Percentiles rank a stretch among this genome's conserved stretches.
Evolutionary conservation across 2,888 invertebrate species (phyloP).

Genomic region (Melanophora roralis): DNA sequence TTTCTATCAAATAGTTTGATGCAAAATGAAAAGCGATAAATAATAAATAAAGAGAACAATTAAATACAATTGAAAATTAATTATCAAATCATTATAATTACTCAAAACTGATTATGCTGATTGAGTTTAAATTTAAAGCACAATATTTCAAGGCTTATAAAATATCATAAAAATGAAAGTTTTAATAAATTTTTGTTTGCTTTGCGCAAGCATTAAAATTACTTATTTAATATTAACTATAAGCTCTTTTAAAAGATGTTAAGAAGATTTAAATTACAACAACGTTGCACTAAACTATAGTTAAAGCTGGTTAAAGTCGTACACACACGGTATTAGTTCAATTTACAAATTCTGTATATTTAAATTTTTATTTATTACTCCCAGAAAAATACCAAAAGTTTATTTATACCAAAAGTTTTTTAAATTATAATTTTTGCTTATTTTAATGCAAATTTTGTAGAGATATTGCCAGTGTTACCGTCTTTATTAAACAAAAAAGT

Average conservation of each 20-base stretch:
- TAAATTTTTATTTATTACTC: no score
- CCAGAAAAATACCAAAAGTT: no score
- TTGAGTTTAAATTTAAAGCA: slow-evolving; percentile 48
- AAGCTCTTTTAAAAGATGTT: not conserved
- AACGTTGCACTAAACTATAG: no score
- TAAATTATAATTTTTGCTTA: no score
- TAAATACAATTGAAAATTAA: slow-evolving; percentile 45
- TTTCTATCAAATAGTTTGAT: not conserved
- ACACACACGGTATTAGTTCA: no score
- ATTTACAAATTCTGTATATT: no score
- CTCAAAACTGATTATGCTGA: slow-evolving; percentile 32
- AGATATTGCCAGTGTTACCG: no score
- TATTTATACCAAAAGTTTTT: no score
- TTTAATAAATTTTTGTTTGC: slow-evolving; percentile 8
- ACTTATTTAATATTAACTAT: no score
- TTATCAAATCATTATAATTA: slow-evolving; percentile 54
- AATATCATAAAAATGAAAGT: slow-evolving; percentile 45
- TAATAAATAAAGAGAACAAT: slow-evolving; percentile 4
- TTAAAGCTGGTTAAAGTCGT: no score
- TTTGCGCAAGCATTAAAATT: slow-evolving; percentile 15
- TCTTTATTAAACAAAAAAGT: no score
- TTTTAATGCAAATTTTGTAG: no score
- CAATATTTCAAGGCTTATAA: slow-evolving; percentile 36
- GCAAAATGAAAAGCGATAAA: slow-evolving; percentile 35
- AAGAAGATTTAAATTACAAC: not conserved